A percentile compares a stretch with the other conserved stretches of the same genome.
phyloP scores from a whole-genome alignment of 92 coral and sea anemone genomes.

The Epizoanthus stellaris region DNA sequence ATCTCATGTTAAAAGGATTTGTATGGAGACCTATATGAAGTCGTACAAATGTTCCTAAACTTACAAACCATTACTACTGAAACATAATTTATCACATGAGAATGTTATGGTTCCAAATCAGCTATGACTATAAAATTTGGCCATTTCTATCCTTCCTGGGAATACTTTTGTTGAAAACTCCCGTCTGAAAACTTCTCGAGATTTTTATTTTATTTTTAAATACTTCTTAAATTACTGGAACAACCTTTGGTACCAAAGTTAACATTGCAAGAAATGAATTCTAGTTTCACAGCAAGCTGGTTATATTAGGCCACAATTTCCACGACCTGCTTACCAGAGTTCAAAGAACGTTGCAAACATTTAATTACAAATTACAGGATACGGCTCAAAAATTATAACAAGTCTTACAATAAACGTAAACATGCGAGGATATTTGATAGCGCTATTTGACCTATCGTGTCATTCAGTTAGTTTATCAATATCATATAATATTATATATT shows the following conservation, averaged over 20 bases:
- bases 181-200: too few relatives aligned
- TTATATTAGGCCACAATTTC: neutral
- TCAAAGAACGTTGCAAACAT: neutral
- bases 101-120: neutral
- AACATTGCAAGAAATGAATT: neutral
- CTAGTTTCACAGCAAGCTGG: neutral
- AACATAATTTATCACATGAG: too few relatives aligned
- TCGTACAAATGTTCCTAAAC: too few relatives aligned
- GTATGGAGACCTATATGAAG: too few relatives aligned
- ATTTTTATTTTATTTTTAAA: neutral
- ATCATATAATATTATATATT: too few relatives aligned
- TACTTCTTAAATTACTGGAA: too few relatives aligned
- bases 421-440: neutral
- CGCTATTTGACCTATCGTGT: conserved; percentile 19
- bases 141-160: too few relatives aligned
- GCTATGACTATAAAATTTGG: neutral
- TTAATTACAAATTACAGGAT: neutral
- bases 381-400: conserved; percentile 2
- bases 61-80: too few relatives aligned
- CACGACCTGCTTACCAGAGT: neutral
- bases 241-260: neutral
- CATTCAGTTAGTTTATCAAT: conserved; percentile 14
- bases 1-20: too few relatives aligned
- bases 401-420: too few relatives aligned
- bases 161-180: too few relatives aligned